Evolutionary conservation across 1,140 invertebrate species (phyloP), one percentile per base, ranked within the genome.

Genomic region (Leptonema lineaticorne): DNA sequence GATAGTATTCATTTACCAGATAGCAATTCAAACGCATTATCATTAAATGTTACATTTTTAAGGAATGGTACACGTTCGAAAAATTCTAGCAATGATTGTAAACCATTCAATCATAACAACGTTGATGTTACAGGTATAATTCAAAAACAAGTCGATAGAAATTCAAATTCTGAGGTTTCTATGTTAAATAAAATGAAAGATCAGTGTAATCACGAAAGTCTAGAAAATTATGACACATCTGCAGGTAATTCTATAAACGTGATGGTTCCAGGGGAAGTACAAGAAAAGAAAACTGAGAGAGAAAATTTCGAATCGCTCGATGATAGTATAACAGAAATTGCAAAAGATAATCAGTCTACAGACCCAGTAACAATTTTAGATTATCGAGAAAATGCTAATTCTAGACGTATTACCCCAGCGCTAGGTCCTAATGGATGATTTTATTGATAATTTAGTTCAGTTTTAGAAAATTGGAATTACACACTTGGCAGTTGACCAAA

Each of bases 141-240:
- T 37, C 27, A 45, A 9, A 50, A 66, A 20, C 67, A 69, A 30
- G 48, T 66, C 24, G 71, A 73, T 56, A 73, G 68, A 50, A 73
- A 73, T 63, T 73, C 68, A 27, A 73, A 73, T 68, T 73, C 71
- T 11, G 68, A 73, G 63, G 57, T 73, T 33, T 60, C 71, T 6
- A 70, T 59, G 41, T 20, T 67, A 3, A 72, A 72, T 37, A 67
- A 59, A 63, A 50, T 69, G 1, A 69, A 72, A 27, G 59, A 70
- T 41, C 56, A 57, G 56, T 30, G 59, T 46, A 71, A 62, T 18
- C 53, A 66, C 29, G 66, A 68, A n/a, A 59, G 66, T 30, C 59
- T 62, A 30, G 62, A 46, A 41, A 67, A 48, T 57, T 70, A 24
- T 58, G 68, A 67, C 22, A 5, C 18, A 50, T 67, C 59, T 22